Evolutionary conservation across 2,888 invertebrate species (phyloP).

Genomic region (Agrotis exclamationis): DNA sequence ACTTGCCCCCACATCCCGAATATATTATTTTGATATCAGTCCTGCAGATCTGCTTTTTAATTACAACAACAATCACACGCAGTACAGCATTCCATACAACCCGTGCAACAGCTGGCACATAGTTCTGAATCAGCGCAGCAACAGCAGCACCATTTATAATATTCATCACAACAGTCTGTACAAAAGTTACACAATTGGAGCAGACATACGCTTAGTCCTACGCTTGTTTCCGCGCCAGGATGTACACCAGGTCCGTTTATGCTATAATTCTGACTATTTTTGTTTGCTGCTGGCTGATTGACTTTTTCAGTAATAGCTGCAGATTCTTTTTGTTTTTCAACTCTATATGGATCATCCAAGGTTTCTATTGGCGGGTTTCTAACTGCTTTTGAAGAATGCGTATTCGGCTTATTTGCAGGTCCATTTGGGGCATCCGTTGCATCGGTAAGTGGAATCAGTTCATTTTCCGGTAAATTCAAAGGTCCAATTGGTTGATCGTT

Average conservation of each 20-base stretch:
- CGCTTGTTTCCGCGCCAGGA: background rate
- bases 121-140: conserved; percentile 10
- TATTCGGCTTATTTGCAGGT: background rate
- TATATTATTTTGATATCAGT: no score
- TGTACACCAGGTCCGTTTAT: background rate
- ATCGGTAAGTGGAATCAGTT: background rate
- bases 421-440: conserved; percentile 3
- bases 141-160: conserved; percentile 23
- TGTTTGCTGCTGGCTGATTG: background rate
- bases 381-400: no score
- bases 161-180: conserved; percentile 6
- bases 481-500: background rate
- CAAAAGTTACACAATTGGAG: conserved; percentile 25
- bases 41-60: background rate
- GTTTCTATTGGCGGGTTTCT: background rate
- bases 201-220: conserved; percentile 11
- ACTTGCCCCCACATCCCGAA: background rate
- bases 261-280: background rate
- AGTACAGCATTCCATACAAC: conserved; percentile 22
- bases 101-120: conserved; percentile 8
- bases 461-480: background rate
- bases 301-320: background rate
- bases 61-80: conserved; percentile 1
- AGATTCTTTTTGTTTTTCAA: background rate
- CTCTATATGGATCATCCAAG: background rate